Conservation (phyloP, 2,888 invertebrate genomes). For the Andrena chrysosceles region DNA sequence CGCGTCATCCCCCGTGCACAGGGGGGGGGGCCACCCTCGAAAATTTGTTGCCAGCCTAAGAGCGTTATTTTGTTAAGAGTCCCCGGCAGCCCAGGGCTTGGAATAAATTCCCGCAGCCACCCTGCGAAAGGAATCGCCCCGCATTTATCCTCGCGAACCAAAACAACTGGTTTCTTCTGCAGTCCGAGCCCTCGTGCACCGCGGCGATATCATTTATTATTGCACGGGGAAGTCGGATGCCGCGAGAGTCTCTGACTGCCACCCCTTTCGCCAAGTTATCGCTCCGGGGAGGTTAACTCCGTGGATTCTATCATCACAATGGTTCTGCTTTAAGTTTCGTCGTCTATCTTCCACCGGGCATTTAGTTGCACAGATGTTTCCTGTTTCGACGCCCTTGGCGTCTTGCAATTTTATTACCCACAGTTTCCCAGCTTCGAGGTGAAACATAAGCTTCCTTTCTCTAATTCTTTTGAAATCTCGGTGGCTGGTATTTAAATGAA, state of each 20-base stretch:
- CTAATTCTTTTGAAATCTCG: no score
- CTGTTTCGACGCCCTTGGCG: no score
- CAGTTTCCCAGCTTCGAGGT: no score
- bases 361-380: no score
- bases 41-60: conserved; percentile 65
- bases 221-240: conserved; percentile 17
- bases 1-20: conserved; percentile 57
- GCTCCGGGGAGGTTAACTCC: conserved; percentile 5
- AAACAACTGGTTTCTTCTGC: conserved; percentile 56
- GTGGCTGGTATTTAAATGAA: no score
- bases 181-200: conserved; percentile 28
- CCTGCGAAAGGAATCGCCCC: conserved; percentile 29
- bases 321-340: not conserved
- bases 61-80: conserved; percentile 63
- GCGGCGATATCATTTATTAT: conserved; percentile 68
- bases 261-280: not conserved
- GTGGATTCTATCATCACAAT: not conserved
- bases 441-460: no score
- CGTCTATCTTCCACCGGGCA: not conserved
- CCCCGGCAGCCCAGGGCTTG: conserved; percentile 19
- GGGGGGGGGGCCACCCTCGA: conserved; percentile 26
- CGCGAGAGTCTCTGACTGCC: not conserved
- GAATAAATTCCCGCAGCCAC: conserved; percentile 54
- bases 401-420: no score
- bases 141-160: conserved; percentile 49